A percentile compares a stretch with the other conserved stretches of the same genome.
phyloP scores from a whole-genome alignment of 1,140 invertebrate species.

The Drosophila trapezifrons region DNA sequence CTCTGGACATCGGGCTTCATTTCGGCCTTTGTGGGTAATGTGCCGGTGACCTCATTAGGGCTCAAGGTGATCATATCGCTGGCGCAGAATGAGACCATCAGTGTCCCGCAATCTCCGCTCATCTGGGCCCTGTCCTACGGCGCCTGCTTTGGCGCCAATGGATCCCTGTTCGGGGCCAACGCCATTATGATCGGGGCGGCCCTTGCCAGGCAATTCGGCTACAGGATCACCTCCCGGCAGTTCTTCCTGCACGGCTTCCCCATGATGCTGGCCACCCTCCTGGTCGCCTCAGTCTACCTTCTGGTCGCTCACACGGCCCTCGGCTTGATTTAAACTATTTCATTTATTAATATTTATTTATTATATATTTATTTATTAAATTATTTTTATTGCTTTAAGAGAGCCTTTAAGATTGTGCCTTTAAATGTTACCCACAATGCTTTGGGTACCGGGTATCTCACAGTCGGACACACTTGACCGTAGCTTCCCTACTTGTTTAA shows the following conservation, averaged over 20 bases:
- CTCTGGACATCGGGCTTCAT: constrained; percentile 90
- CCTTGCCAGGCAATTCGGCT: constrained; percentile 91
- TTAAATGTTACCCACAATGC: no score
- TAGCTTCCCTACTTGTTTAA: no score
- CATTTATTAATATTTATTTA: no score
- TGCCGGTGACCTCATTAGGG: constrained; percentile 93
- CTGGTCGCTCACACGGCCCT: constrained; percentile 87
- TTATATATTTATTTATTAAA: no score
- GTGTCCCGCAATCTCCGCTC: constrained; percentile 88
- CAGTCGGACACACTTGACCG: no score
- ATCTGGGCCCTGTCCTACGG: constrained; percentile 90
- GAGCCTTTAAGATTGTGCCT: no score
- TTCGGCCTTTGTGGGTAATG: constrained; percentile 91
- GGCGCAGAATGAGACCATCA: constrained; percentile 85
- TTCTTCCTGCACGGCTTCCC: constrained; percentile 89
- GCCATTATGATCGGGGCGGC: constrained; percentile 92
- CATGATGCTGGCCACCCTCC: constrained; percentile 88
- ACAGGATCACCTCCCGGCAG: constrained; percentile 87
- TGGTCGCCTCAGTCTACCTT: constrained; percentile 87
- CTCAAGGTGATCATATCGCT: constrained; percentile 88
- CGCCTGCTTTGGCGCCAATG: constrained; percentile 91
- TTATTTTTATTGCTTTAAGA: no score
- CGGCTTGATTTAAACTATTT: constrained; percentile 78
- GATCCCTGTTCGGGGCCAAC: constrained; percentile 91
- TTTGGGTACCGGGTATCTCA: no score